phyloP scores from a whole-genome alignment of 2,888 invertebrate genomes.

The Empis livida region DNA sequence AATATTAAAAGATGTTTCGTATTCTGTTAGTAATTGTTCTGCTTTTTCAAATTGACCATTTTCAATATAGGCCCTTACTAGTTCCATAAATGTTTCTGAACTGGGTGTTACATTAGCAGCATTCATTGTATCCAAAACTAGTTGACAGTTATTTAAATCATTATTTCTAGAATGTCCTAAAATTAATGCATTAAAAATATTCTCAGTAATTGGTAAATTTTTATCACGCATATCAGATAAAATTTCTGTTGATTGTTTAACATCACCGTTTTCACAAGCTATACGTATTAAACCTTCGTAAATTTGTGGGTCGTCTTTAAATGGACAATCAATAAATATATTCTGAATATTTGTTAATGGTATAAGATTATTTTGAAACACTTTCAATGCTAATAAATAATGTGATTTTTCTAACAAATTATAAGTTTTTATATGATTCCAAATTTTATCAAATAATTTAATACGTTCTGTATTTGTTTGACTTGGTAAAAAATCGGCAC shows the following conservation, averaged over 20 bases:
- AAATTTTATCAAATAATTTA: conserved; percentile 41
- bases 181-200: conserved; percentile 46
- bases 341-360: conserved; percentile 21
- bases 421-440: conserved; percentile 35
- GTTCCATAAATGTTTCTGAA: conserved; percentile 39
- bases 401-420: conserved; percentile 23
- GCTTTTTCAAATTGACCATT: conserved; percentile 33
- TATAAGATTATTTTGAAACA: conserved; percentile 47
- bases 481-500: conserved; percentile 41
- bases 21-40: conserved; percentile 16
- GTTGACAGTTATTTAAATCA: conserved; percentile 36
- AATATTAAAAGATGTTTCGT: conserved; percentile 17
- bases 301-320: conserved; percentile 39
- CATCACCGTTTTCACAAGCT: conserved; percentile 44
- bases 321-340: conserved; percentile 18
- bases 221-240: conserved; percentile 46
- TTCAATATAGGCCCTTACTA: conserved; percentile 40
- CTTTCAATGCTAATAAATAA: conserved; percentile 43
- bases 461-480: conserved; percentile 37
- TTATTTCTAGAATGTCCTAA: conserved; percentile 38
- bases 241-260: conserved; percentile 43
- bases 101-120: conserved; percentile 40
- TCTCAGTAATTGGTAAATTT: conserved; percentile 41
- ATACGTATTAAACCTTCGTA: conserved; percentile 44
- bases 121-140: conserved; percentile 44